phyloP scores from a whole-genome alignment of 2,888 invertebrate species.

The Caenorhabditis sp. region DNA sequence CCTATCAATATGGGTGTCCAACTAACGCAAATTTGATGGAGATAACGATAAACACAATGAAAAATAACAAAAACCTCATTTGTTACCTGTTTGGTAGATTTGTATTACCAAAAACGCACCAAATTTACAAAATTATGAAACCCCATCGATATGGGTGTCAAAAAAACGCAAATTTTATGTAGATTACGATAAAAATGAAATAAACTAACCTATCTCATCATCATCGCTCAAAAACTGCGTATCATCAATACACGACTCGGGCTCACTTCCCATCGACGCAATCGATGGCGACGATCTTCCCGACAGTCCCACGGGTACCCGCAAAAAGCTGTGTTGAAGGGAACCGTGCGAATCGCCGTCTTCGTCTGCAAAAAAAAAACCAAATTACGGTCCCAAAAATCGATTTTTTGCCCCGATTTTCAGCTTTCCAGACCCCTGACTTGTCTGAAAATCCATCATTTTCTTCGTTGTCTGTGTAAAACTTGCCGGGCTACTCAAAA shows the following conservation, averaged over 20 bases:
- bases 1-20: too few relatives aligned
- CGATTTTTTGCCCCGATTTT: too few relatives aligned
- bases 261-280: constrained; percentile 61
- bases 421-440: background rate
- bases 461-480: background rate
- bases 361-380: constrained; percentile 44
- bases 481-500: background rate
- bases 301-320: constrained; percentile 47
- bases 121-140: background rate
- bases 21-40: too few relatives aligned
- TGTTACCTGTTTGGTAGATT: too few relatives aligned
- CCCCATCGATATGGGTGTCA: background rate
- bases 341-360: constrained; percentile 42
- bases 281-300: constrained; percentile 53
- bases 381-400: too few relatives aligned
- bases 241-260: constrained; percentile 63
- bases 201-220: constrained; percentile 48
- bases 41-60: too few relatives aligned
- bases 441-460: too few relatives aligned
- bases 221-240: constrained; percentile 50
- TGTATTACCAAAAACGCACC: too few relatives aligned
- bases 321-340: constrained; percentile 48
- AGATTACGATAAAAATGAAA: background rate
- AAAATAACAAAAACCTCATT: too few relatives aligned
- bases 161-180: background rate